Conservation (phyloP, 1,140 invertebrate species). For the Drosophila nannoptera region DNA sequence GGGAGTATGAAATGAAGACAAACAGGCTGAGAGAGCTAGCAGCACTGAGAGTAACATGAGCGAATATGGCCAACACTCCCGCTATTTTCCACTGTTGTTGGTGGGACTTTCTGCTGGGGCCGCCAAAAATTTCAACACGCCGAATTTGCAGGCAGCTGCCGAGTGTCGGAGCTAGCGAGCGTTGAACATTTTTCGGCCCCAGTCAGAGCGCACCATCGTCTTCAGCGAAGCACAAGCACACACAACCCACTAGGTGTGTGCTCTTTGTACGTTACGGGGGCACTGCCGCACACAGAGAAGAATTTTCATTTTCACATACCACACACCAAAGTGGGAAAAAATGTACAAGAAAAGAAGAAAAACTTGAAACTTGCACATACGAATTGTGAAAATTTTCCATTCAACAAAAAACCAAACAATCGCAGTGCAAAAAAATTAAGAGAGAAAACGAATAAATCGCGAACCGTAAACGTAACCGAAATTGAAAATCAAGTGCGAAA, state of each 20-base stretch:
- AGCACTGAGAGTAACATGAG: conserved; percentile 6
- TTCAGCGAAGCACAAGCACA: conserved; percentile 70
- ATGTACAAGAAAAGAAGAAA: conserved; percentile 56
- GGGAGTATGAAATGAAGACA: conserved; percentile 1
- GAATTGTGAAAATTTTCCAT: conserved; percentile 50
- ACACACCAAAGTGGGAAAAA: conserved; percentile 37
- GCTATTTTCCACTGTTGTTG: conserved; percentile 65
- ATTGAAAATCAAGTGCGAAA: conserved; percentile 37
- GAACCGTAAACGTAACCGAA: conserved; percentile 35
- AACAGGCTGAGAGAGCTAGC: not conserved
- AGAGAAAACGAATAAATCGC: conserved; percentile 20
- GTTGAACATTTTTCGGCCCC: conserved; percentile 41
- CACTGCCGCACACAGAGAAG: conserved; percentile 53
- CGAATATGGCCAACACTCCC: conserved; percentile 28
- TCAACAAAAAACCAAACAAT: conserved; percentile 23
- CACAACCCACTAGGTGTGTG: conserved; percentile 71
- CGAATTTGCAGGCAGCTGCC: conserved; percentile 38
- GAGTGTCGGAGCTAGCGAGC: conserved; percentile 43
- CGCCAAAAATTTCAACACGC: conserved; percentile 48
- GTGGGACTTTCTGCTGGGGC: conserved; percentile 47
- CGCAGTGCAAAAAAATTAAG: conserved; percentile 23
- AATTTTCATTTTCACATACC: conserved; percentile 49
- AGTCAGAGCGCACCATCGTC: conserved; percentile 75
- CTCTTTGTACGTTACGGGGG: conserved; percentile 71
- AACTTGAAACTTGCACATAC: conserved; percentile 49